Conservation (phyloP, 2,797 vertebrate species). For the Cynopterus sphinx region DNA sequence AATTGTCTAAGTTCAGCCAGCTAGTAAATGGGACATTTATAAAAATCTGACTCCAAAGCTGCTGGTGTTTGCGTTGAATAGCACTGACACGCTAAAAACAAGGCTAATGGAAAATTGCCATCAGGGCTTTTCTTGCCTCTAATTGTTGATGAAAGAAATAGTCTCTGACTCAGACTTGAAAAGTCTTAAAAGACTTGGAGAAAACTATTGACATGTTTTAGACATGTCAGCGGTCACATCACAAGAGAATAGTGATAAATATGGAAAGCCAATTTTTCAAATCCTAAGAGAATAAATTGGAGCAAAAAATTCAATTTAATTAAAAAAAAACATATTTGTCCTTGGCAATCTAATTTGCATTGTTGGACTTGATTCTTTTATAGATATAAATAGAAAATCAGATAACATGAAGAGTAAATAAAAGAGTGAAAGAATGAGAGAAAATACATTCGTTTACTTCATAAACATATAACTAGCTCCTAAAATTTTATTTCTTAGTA, state of each 20-base stretch:
- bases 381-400: not conserved
- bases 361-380: not conserved
- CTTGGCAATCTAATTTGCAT: not conserved
- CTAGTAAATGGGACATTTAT: not conserved
- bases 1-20: not conserved
- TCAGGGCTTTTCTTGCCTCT: not conserved
- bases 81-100: not conserved
- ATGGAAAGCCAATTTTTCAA: not conserved
- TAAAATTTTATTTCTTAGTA: constrained; percentile 30
- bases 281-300: not conserved
- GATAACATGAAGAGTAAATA: not conserved
- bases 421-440: not conserved
- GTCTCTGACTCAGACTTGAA: not conserved
- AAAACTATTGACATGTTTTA: not conserved
- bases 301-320: not conserved
- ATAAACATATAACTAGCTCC: not conserved
- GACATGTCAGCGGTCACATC: not conserved
- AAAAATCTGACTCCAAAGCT: not conserved
- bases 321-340: not conserved
- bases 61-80: not conserved
- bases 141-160: not conserved
- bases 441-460: not conserved
- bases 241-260: not conserved
- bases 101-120: not conserved
- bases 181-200: not conserved